Evolutionary conservation across 1,140 invertebrate genomes (phyloP).

Genomic region (Paramacrobiotus metropolitanus): DNA sequence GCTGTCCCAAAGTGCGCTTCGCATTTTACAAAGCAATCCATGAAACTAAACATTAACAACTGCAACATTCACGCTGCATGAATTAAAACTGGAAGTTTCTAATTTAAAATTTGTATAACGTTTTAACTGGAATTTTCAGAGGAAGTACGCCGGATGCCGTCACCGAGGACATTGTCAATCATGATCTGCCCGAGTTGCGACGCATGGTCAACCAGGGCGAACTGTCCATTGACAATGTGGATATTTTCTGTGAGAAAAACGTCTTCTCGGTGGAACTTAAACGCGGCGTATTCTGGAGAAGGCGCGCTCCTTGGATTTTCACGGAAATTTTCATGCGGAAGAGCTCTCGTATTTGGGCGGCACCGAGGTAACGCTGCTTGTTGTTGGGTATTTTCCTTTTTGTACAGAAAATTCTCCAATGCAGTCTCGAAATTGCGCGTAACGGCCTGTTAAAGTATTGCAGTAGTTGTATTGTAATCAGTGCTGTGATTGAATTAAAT

Average conservation of each 20-base stretch:
- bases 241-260: constrained; percentile 40
- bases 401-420: too few species aligned
- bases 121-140: too few species aligned
- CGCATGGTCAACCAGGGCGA: constrained; percentile 15
- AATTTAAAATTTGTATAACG: too few species aligned
- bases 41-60: not conserved
- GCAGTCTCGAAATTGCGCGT: too few species aligned
- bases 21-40: not conserved
- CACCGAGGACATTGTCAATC: constrained; percentile 25
- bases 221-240: constrained; percentile 35
- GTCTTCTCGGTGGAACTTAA: constrained; percentile 31
- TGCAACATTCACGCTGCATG: too few species aligned
- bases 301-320: constrained; percentile 23
- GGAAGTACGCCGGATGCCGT: constrained; percentile 27
- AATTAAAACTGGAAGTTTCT: too few species aligned
- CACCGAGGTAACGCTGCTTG: constrained; percentile 35
- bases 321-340: constrained; percentile 38
- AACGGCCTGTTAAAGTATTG: too few species aligned
- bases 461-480: too few species aligned
- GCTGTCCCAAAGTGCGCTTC: constrained; percentile 32
- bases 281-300: constrained; percentile 20
- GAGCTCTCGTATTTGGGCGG: constrained; percentile 31
- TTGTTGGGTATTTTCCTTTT: too few species aligned
- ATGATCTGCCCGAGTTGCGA: constrained; percentile 26
- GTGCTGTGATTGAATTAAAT: too few species aligned